Evolutionary conservation across 2,888 invertebrate genomes (phyloP).

Genomic region (Polydrusus tereticollis): DNA sequence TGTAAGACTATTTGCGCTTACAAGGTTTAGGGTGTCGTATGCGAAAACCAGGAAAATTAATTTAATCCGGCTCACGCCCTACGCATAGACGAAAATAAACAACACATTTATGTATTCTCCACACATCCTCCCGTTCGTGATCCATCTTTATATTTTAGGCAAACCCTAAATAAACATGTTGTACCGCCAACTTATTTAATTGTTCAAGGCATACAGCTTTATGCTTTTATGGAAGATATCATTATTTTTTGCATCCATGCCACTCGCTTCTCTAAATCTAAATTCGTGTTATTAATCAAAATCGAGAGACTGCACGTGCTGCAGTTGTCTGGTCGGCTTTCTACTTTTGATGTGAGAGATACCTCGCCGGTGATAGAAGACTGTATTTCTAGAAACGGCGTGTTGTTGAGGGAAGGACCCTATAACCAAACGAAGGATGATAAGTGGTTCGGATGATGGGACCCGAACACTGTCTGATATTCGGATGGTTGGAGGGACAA

Average conservation of each 20-base stretch:
- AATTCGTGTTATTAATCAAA: background rate
- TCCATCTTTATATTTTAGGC: background rate
- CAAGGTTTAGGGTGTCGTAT: background rate
- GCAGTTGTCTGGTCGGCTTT: too few species aligned
- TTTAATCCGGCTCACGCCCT: conserved; percentile 1
- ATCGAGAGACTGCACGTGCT: too few species aligned
- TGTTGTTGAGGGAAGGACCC: too few species aligned
- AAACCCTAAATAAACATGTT: background rate
- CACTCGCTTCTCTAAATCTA: background rate
- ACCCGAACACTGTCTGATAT: too few species aligned
- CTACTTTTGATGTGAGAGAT: too few species aligned
- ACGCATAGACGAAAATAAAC: background rate
- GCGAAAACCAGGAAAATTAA: conserved; percentile 3
- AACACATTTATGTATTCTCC: conserved; percentile 2
- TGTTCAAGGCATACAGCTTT: background rate
- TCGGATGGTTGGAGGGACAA: too few species aligned
- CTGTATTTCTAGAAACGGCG: too few species aligned
- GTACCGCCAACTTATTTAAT: background rate
- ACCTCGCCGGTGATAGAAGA: too few species aligned
- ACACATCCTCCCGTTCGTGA: background rate
- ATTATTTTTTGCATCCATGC: background rate
- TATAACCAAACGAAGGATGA: too few species aligned
- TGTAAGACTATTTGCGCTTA: background rate
- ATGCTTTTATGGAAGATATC: too few species aligned
- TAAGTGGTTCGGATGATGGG: too few species aligned